These are phyloP conservation scores for Antechinus stuartii DNA, from an alignment of 2,113 vertebrate species.

Conservation along the genomic window DNA sequence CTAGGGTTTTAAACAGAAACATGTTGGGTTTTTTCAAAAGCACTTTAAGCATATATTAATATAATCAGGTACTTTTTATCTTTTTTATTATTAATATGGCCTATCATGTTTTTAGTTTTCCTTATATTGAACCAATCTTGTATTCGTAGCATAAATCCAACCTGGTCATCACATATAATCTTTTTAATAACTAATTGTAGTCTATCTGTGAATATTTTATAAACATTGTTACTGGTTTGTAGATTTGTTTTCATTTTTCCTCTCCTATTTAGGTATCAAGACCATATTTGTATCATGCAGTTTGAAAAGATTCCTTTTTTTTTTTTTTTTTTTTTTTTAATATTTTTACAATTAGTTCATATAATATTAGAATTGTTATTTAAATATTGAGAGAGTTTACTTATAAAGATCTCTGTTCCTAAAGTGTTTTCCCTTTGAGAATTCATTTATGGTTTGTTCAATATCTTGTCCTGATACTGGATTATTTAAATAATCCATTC, in stretches of 20 bases:
- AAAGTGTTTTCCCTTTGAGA: too few relatives aligned
- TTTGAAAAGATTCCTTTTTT: background rate
- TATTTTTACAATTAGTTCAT: background rate
- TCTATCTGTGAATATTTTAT: background rate
- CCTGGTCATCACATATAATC: background rate
- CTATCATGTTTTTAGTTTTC: background rate
- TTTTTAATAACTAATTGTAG: background rate
- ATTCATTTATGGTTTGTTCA: too few relatives aligned
- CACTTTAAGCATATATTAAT: background rate
- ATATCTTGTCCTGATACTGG: too few relatives aligned
- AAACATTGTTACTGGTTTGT: background rate
- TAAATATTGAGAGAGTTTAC: too few relatives aligned
- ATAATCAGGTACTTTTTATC: background rate
- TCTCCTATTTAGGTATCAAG: too few relatives aligned
- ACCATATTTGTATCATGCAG: background rate
- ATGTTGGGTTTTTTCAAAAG: too few relatives aligned
- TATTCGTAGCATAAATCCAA: background rate
- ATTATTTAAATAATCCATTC: too few relatives aligned
- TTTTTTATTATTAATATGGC: background rate
- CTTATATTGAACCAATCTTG: background rate
- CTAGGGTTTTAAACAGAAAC: too few relatives aligned
- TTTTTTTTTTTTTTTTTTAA: background rate
- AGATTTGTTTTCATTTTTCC: background rate
- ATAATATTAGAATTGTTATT: too few relatives aligned
- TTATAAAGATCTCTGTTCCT: too few relatives aligned